These are phyloP conservation scores for Leptinotarsa undecemlineata DNA, from an alignment of 1,140 invertebrate species.

Conservation along the genomic window DNA sequence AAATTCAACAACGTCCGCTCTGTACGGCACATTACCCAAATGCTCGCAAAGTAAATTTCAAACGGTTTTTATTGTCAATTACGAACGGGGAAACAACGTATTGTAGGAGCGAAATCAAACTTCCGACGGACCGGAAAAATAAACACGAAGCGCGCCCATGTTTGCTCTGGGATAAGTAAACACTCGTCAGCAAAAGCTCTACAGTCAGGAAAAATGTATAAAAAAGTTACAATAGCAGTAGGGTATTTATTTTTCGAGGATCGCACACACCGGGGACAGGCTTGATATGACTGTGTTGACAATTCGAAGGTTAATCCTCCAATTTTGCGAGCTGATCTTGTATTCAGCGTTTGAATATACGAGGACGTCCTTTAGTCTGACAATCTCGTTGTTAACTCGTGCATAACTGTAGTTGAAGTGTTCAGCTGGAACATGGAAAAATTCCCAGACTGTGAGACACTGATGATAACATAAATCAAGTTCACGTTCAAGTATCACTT, in stretches of 20 bases:
- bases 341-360: not conserved
- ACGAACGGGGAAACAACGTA: slow-evolving; percentile 7
- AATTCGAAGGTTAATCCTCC: slow-evolving; percentile 26
- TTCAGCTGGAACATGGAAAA: too few species aligned
- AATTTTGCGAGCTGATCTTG: not conserved
- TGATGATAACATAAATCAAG: too few species aligned
- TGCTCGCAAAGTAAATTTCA: slow-evolving; percentile 6
- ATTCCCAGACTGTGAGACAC: too few species aligned
- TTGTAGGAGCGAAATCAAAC: slow-evolving; percentile 26
- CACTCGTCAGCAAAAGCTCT: slow-evolving; percentile 46
- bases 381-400: too few species aligned
- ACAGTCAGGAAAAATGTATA: slow-evolving; percentile 35
- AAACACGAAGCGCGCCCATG: slow-evolving; percentile 43
- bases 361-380: too few species aligned
- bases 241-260: slow-evolving; percentile 43
- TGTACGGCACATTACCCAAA: not conserved
- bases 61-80: slow-evolving; percentile 32
- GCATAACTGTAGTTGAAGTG: too few species aligned
- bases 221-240: slow-evolving; percentile 36
- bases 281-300: slow-evolving; percentile 41
- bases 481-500: too few species aligned
- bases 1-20: not conserved
- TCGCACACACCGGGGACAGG: slow-evolving; percentile 28
- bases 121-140: slow-evolving; percentile 47
- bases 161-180: slow-evolving; percentile 46